These are phyloP conservation scores for Pyrrhura leucotis DNA, from an alignment of 2,797 vertebrate species.

Conservation along the genomic window DNA sequence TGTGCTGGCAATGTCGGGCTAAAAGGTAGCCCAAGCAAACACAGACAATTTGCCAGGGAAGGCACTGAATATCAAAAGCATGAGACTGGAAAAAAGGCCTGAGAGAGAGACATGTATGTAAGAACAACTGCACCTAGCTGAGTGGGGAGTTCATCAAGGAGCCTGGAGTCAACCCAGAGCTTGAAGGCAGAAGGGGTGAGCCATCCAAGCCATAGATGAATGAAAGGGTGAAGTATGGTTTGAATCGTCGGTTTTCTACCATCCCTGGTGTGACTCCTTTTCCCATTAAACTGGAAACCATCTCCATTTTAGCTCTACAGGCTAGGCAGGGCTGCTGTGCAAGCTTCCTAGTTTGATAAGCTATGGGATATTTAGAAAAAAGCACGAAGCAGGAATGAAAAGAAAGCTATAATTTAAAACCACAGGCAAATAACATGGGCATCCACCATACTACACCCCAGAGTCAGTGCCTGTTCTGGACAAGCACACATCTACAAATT, in stretches of 20 bases:
- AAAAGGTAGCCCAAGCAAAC: background rate
- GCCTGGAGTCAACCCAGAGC: background rate
- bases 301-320: background rate
- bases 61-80: background rate
- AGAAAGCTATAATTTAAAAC: background rate
- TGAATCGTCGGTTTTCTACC: background rate
- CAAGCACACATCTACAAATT: background rate
- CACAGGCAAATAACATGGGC: background rate
- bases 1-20: background rate
- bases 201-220: background rate
- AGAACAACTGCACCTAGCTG: background rate
- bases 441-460: rapidly evolving
- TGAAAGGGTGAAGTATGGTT: background rate
- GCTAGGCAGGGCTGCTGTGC: background rate
- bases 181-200: background rate
- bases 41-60: background rate
- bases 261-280: background rate
- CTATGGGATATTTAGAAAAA: background rate
- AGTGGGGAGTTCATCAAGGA: rapidly evolving
- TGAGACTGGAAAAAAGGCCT: background rate
- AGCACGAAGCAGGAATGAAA: background rate
- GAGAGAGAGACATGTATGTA: background rate
- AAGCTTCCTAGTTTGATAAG: background rate
- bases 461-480: background rate
- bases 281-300: background rate